Base-by-base conservation (phyloP, 2,888 invertebrate genomes). In the Epicampocera succincta region DNA sequence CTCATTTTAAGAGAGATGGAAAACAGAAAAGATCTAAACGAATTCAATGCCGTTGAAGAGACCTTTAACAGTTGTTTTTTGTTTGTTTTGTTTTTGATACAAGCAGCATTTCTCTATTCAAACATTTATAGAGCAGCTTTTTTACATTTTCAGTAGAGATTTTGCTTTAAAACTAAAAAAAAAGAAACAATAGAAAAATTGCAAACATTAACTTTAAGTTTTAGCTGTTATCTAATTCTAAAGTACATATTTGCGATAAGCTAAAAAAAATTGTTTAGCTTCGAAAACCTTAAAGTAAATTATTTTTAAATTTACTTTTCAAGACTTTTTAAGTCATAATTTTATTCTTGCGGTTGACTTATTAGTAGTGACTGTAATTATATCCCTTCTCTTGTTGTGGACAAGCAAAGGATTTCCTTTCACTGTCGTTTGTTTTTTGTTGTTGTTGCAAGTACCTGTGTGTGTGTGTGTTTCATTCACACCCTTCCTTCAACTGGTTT, bases 401-500 rank as follows among this genome's bases (percentile, higher is more conserved):
- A 52, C 52, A 48, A n/a, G 4, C 25, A 72, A 72, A 79, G 73
- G 78, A 79, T 79, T 79, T 79, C 78, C 78, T 79, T 79, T 79
- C 78, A 79, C 58, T 52, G 52, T 38, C 61, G 69, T 44, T 19
- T 58, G 29, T 9, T 44, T 42, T 56, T 29, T n/a, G n/a, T n/a
- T n/a, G n/a, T n/a, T n/a, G n/a, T n/a, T n/a, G 29, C 29, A 29
- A 29, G 29, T 29, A 12, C 19, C 4, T 46, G 46, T 8, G 17
- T 17, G 21, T 60, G 46, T 52, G 8, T 25, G 42, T 25, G 15
- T 29, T 73, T 66, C 21, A 68, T 75, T 58, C 58, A 75, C 66
- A 66, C 58, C 42, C 44, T 52, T 68, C 29, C 29, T 29, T 29
- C 6, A 29, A 29, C 29, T 68, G 38, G 8, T n/a, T 46, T 21